Base-by-base conservation (phyloP, 2,797 vertebrate genomes). In the Siniperca obscura region DNA sequence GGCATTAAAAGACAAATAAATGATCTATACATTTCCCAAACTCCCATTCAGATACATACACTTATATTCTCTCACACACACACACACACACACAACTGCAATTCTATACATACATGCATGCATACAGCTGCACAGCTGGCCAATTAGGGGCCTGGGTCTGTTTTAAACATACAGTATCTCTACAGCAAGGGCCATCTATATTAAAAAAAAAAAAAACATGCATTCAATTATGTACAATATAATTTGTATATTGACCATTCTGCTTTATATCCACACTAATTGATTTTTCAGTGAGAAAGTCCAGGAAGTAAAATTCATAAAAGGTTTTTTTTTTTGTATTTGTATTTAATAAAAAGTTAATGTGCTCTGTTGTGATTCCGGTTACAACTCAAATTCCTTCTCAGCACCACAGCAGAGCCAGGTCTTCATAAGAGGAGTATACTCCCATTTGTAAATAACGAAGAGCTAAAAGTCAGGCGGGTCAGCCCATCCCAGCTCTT, bases 151-250 rank as follows among this genome's bases (percentile, higher is more conserved):
- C 81, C 82, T 78, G 65, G 59, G 64, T 85, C 53, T 77, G 80
- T 78, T 86, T 79, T 76, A 34, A 86, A 88, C 83, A 83, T 64
- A 90, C 74, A 84, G 72, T 55, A 78, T 78, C 4, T 89, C 83
- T 87, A 91, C 74, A 86, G 77, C 64, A 78, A 79, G 84, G 86
- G 73, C 70, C 53, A 59, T 71, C 80, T 90, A 89, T 52, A 80
- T 69, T 40, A 72, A 59, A 62, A 73, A 34, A 69, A 87, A 71
- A 76, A 79, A 85, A 84, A 72, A 88, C 91, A 95, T 95, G 93
- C 94, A 87, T 91, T 90, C 82, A 84, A 62, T 27, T 94, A 93
- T 95, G 84, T 94, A 95, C 94, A 95, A 92, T 89, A 92, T 57
- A 76, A 88, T 90, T 80, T 87, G 86, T 83, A 81, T 87, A 82